Conservation (phyloP, 2,888 invertebrate species). For the Trichopria drosophilae region DNA sequence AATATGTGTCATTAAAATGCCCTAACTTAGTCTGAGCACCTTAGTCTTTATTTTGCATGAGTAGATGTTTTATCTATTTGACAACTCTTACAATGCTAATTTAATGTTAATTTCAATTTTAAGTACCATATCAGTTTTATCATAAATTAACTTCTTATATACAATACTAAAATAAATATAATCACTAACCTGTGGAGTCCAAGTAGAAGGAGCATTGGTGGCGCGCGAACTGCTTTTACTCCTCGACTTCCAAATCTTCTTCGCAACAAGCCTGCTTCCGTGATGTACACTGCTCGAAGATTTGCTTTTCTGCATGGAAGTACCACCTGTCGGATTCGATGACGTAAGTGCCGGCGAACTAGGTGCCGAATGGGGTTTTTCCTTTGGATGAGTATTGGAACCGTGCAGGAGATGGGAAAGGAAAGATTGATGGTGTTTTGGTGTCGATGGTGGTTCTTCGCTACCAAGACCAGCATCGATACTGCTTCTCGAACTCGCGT, state of each 20-base stretch:
- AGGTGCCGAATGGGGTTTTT: slow-evolving; percentile 61
- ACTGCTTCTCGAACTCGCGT: slow-evolving; percentile 63
- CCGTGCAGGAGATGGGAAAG: slow-evolving; percentile 67
- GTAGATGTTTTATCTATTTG: too few species aligned
- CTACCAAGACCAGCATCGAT: slow-evolving; percentile 60
- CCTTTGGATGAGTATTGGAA: slow-evolving; percentile 53
- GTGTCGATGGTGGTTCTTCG: slow-evolving; percentile 58
- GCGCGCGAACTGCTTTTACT: slow-evolving; percentile 79
- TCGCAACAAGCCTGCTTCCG: slow-evolving; percentile 72
- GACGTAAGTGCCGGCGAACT: slow-evolving; percentile 62
- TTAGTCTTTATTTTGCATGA: too few species aligned
- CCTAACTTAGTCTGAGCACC: too few species aligned
- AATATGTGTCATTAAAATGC: too few species aligned
- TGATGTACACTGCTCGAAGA: slow-evolving; percentile 83
- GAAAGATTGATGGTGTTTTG: slow-evolving; percentile 66
- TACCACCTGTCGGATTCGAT: slow-evolving; percentile 62
- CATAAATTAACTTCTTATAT: too few species aligned
- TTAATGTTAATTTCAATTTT: too few species aligned
- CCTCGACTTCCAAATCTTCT: slow-evolving; percentile 82
- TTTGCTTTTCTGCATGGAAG: slow-evolving; percentile 87
- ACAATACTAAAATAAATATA: too few species aligned
- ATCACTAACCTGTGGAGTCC: slow-evolving; percentile 84
- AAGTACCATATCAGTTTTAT: too few species aligned
- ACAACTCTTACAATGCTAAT: too few species aligned
- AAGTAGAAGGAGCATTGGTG: slow-evolving; percentile 65